Conservation (phyloP, 2,888 invertebrate species). For the Caenorhabditis doughertyi region DNA sequence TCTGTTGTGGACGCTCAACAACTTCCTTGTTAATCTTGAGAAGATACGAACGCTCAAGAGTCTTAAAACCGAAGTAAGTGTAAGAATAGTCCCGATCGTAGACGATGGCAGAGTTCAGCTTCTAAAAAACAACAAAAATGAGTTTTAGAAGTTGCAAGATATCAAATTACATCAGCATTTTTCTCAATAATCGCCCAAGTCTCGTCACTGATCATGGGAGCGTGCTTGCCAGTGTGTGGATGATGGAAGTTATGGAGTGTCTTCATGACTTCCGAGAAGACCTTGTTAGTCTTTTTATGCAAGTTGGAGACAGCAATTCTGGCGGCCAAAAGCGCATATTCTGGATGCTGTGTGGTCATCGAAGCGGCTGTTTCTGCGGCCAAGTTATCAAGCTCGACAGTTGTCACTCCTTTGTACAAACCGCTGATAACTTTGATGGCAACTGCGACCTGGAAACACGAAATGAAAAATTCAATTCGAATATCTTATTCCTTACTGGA, state of each 20-base stretch:
- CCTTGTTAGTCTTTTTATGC: slow-evolving; percentile 97
- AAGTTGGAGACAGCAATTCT: slow-evolving; percentile 96
- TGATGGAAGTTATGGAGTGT: slow-evolving; percentile 90
- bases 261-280: slow-evolving; percentile 89
- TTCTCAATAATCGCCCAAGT: slow-evolving; percentile 90
- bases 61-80: slow-evolving; percentile 99
- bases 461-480: neutral
- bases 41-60: slow-evolving; percentile 95
- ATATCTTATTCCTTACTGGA: slow-evolving; percentile 87
- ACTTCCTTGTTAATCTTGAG: slow-evolving; percentile 91
- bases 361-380: slow-evolving; percentile 99
- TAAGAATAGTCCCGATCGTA: slow-evolving; percentile 97
- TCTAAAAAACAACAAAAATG: slow-evolving; percentile 81
- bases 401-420: slow-evolving; percentile 96
- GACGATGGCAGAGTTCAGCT: slow-evolving; percentile 94
- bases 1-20: slow-evolving; percentile 96
- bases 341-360: slow-evolving; percentile 97
- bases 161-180: slow-evolving; percentile 87
- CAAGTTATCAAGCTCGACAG: slow-evolving; percentile 95
- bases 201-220: slow-evolving; percentile 92
- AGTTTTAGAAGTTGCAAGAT: neutral
- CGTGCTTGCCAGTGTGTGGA: slow-evolving; percentile 87
- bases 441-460: slow-evolving; percentile 76
- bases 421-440: slow-evolving; percentile 92
- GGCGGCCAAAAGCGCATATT: slow-evolving; percentile 89